Base-by-base conservation (phyloP, 1,140 invertebrate genomes). In the Calosoma granatense region DNA sequence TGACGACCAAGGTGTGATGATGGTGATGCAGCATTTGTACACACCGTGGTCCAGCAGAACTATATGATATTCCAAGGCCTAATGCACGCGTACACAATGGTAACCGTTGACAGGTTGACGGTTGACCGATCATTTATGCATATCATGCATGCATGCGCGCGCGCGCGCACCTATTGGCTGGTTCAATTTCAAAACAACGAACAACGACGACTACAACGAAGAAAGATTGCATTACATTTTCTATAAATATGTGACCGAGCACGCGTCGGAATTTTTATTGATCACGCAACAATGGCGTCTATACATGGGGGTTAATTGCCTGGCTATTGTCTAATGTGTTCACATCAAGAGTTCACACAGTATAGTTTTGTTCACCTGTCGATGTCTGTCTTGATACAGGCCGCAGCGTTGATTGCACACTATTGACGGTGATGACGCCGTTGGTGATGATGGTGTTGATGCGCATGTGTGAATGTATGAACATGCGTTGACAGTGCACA, bases 1-100 rank as follows among this genome's bases (percentile, higher is more conserved):
- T 88, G 30, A 86, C 82, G 43, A 76, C 75, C 53, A 79, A 77
- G 63, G 76, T 75, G 9, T 47, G 26, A 36, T 36, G 6, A n/a
- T n/a, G n/a, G n/a, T n/a, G n/a, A n/a, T n/a, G n/a, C n/a, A n/a
- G n/a, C n/a, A n/a, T n/a, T n/a, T n/a, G n/a, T n/a, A n/a, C n/a
- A n/a, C 60, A 57, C 6, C 51, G 59, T 60, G 59, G 59, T 62
- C 56, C 43, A 20, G 41, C 20, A 14, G 17, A 6, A 15, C 3
- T 19, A 20, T 2, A 51, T 2, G 19, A 19, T 2, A 17, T 36
- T 3, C 47, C n/a, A 30, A 57, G 52, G 53, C 53, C 39, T 19
- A 12, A 11, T 11, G 9, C 3, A 22, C 4, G 20, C 36, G 22
- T 15, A 12, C 3, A 15, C 12, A 12, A 53, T 17, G 4, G 20